Evolutionary conservation across 2,797 vertebrate genomes (phyloP).

Genomic region (Phalanger gymnotis): DNA sequence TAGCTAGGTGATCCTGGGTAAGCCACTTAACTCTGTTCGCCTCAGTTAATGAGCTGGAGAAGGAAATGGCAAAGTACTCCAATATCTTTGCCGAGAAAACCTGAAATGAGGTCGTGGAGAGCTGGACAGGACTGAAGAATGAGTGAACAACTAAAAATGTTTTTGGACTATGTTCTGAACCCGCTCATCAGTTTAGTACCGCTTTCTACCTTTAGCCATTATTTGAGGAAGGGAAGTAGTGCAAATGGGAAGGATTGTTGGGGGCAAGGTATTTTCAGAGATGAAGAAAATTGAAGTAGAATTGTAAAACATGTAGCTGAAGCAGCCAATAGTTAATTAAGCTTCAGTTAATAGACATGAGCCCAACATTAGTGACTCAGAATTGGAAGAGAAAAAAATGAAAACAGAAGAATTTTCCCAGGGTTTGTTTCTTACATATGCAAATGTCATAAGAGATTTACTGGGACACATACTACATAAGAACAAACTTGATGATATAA

Average conservation of each 20-base stretch:
- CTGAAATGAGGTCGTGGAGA: too few relatives aligned
- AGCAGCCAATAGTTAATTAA: background rate
- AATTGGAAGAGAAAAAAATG: background rate
- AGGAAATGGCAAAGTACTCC: too few relatives aligned
- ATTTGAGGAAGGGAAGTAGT: background rate
- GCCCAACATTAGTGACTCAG: background rate
- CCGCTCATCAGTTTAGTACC: background rate
- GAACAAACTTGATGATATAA: background rate
- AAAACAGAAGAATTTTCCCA: background rate
- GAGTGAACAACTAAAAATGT: too few relatives aligned
- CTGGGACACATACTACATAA: background rate
- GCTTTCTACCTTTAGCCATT: background rate
- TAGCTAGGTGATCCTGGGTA: too few relatives aligned
- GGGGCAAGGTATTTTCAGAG: background rate
- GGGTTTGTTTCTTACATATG: background rate
- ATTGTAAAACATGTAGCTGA: background rate
- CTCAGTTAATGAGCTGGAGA: too few relatives aligned
- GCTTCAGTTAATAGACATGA: background rate
- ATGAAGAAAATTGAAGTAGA: background rate
- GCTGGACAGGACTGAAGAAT: too few relatives aligned
- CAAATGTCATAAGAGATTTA: background rate
- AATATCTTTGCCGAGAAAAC: too few relatives aligned
- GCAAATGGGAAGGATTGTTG: background rate
- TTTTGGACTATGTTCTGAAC: too few relatives aligned
- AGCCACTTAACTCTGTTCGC: too few relatives aligned